phyloP scores from a whole-genome alignment of 1,140 invertebrate species.

The Centruroides sculpturatus region DNA sequence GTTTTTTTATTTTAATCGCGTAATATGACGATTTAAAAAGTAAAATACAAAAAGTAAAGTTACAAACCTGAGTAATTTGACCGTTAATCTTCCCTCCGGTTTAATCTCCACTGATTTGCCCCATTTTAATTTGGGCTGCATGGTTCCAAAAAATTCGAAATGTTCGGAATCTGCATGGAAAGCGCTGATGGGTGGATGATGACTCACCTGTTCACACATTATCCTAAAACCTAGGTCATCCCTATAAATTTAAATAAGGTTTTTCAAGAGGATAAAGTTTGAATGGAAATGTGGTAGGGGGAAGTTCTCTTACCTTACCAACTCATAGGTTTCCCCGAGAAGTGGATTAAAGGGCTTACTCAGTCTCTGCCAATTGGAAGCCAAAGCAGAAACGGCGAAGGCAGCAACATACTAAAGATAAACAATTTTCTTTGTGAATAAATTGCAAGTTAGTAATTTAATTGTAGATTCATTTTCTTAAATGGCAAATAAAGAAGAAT shows the following conservation, averaged over 20 bases:
- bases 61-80: slow-evolving; percentile 43
- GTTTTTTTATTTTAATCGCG: no score
- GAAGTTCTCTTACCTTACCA: slow-evolving; percentile 5
- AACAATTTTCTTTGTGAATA: not conserved
- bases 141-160: slow-evolving; percentile 79
- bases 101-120: slow-evolving; percentile 94
- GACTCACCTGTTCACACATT: slow-evolving; percentile 87
- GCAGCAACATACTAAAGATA: slow-evolving; percentile 51
- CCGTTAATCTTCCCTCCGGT: slow-evolving; percentile 78
- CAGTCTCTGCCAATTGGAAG: slow-evolving; percentile 79
- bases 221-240: slow-evolving; percentile 19
- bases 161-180: slow-evolving; percentile 76
- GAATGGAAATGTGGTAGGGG: no score
- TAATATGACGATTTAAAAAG: no score
- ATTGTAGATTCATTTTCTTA: no score
- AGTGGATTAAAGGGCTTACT: slow-evolving; percentile 96
- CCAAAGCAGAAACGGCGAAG: slow-evolving; percentile 84
- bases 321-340: slow-evolving; percentile 85
- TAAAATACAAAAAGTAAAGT: not conserved
- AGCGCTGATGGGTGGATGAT: slow-evolving; percentile 91
- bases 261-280: no score
- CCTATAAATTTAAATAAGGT: not conserved
- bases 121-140: slow-evolving; percentile 88
- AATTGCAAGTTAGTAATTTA: no score
- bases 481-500: no score